Evolutionary conservation across 2,113 vertebrate genomes (phyloP).

Genomic region (Aix galericulata): DNA sequence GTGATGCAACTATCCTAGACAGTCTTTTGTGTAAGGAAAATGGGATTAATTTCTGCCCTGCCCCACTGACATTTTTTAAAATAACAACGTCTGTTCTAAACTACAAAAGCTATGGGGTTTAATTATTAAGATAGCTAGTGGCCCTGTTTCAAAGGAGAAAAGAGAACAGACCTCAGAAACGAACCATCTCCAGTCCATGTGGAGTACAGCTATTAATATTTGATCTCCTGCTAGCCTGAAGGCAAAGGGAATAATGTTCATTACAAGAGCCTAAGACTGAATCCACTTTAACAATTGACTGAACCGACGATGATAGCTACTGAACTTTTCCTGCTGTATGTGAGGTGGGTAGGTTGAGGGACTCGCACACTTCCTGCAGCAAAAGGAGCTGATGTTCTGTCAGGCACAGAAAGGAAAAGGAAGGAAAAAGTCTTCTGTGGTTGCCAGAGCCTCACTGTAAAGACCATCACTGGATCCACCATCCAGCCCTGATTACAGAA

Average conservation of each 20-base stretch:
- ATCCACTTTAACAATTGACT: neutral
- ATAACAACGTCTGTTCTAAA: constrained; percentile 44
- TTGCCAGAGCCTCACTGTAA: neutral
- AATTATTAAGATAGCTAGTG: constrained; percentile 60
- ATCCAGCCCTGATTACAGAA: rapidly evolving
- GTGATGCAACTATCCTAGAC: neutral
- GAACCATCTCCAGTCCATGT: neutral
- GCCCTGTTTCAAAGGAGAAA: constrained; percentile 51
- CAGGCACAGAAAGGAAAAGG: neutral
- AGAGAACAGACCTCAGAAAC: constrained; percentile 38
- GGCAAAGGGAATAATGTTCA: constrained; percentile 61
- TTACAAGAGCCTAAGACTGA: constrained; percentile 16
- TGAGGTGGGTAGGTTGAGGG: neutral
- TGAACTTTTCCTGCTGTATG: neutral
- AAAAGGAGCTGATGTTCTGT: neutral
- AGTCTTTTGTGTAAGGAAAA: neutral
- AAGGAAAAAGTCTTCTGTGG: neutral
- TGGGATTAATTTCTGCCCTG: constrained; percentile 39
- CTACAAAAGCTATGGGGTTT: constrained; percentile 49
- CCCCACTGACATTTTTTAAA: constrained; percentile 55
- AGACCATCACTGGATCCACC: neutral
- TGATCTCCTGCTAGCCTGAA: constrained; percentile 53
- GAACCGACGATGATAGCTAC: neutral
- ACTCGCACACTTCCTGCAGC: neutral
- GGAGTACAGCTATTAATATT: constrained; percentile 64